A percentile compares a stretch with the other conserved stretches of the same genome.
Evolutionary conservation across 2,888 invertebrate genomes (phyloP).

Genomic region (Drosophila cognata): DNA sequence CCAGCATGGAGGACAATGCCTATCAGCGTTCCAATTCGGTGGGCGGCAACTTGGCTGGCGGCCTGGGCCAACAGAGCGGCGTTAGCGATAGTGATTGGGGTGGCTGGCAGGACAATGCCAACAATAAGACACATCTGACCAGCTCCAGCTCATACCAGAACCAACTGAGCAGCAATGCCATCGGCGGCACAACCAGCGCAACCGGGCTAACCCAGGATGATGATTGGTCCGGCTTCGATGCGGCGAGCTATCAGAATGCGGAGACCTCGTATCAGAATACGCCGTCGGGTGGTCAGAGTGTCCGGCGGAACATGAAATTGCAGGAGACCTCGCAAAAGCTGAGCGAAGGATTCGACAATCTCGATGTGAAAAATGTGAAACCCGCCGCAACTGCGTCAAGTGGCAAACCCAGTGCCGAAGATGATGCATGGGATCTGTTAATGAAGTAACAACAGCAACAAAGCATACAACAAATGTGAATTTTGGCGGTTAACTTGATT

Average conservation of each 20-base stretch:
- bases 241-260: constrained; percentile 79
- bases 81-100: constrained; percentile 83
- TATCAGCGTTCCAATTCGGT: constrained; percentile 84
- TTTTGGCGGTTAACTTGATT: constrained; percentile 39
- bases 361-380: constrained; percentile 84
- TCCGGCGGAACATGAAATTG: constrained; percentile 77
- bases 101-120: constrained; percentile 80
- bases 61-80: constrained; percentile 73
- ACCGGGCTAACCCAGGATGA: constrained; percentile 72
- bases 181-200: constrained; percentile 46
- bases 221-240: constrained; percentile 84
- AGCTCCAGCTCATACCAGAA: constrained; percentile 82
- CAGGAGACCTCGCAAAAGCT: constrained; percentile 78
- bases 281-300: constrained; percentile 61
- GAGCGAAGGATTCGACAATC: constrained; percentile 82
- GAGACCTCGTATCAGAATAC: constrained; percentile 81
- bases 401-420: constrained; percentile 86
- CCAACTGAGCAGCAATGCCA: constrained; percentile 58
- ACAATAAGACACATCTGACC: constrained; percentile 70
- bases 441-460: constrained; percentile 85
- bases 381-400: constrained; percentile 47
- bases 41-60: constrained; percentile 78
- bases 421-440: constrained; percentile 88
- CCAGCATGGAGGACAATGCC: constrained; percentile 75
- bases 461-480: constrained; percentile 25